These are phyloP conservation scores for Trachurus trachurus DNA, from an alignment of 2,797 vertebrate species.

Conservation along the genomic window DNA sequence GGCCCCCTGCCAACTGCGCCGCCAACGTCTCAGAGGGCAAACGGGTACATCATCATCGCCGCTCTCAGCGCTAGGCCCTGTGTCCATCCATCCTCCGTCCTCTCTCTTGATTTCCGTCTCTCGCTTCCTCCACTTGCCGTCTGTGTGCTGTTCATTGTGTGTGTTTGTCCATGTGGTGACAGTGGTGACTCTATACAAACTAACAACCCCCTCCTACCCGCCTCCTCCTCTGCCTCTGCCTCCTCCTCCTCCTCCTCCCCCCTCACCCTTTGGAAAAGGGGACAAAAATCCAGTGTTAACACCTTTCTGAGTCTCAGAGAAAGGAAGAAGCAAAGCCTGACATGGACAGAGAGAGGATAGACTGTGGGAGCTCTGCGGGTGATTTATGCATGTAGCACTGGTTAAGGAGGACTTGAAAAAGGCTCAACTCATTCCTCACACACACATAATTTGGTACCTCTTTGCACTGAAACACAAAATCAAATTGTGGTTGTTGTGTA, in stretches of 20 bases:
- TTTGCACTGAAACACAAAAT: conserved; percentile 86
- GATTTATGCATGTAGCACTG: conserved; percentile 79
- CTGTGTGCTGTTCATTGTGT: conserved; percentile 85
- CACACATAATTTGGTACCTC: conserved; percentile 75
- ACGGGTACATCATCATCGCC: conserved; percentile 92
- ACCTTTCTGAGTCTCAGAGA: conserved; percentile 86
- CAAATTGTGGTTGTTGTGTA: conserved; percentile 78
- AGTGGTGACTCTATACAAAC: conserved; percentile 83
- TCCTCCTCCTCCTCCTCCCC: background rate
- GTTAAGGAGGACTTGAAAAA: conserved; percentile 82
- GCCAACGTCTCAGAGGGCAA: conserved; percentile 88
- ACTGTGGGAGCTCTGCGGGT: conserved; percentile 69
- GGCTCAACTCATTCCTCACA: conserved; percentile 75
- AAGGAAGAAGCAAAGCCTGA: conserved; percentile 88
- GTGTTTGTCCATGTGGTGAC: conserved; percentile 87
- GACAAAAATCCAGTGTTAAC: conserved; percentile 70
- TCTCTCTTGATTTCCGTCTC: conserved; percentile 85
- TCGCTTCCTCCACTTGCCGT: conserved; percentile 84
- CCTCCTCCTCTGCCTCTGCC: background rate
- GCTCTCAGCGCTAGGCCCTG: conserved; percentile 85
- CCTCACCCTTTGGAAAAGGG: conserved; percentile 62
- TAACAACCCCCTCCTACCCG: conserved; percentile 55
- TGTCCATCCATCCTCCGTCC: conserved; percentile 86
- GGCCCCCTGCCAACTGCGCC: conserved; percentile 64
- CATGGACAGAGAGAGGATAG: conserved; percentile 82